Conservation (phyloP, 2,113 vertebrate genomes). For the Chloroceryle aenea region DNA sequence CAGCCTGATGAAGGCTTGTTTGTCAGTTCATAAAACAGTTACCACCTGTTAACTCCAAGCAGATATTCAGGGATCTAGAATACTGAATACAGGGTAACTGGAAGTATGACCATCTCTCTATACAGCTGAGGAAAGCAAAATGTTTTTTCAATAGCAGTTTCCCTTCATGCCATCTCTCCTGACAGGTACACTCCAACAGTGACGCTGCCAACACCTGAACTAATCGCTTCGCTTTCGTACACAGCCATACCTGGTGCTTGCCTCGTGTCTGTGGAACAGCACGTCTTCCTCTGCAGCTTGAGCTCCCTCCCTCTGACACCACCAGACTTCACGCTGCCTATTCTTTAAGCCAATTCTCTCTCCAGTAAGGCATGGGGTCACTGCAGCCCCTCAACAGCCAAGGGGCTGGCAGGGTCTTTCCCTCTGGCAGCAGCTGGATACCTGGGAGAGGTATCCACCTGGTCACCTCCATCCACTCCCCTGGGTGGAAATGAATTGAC, state of each 20-base stretch:
- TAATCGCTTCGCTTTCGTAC: neutral
- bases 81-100: neutral
- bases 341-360: fast-evolving
- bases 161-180: neutral
- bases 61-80: neutral
- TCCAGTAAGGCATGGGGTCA: neutral
- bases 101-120: neutral
- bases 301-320: neutral
- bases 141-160: neutral
- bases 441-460: neutral
- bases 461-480: neutral
- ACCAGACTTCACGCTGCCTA: neutral
- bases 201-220: neutral
- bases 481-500: neutral
- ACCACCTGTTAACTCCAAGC: neutral
- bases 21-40: neutral
- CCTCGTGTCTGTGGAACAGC: neutral
- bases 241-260: neutral
- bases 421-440: neutral
- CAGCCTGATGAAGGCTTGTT: neutral
- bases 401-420: neutral
- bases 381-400: neutral
- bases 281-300: neutral
- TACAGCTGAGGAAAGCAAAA: neutral
- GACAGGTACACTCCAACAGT: neutral